These are phyloP conservation scores for Zalophus californianus DNA, from an alignment of 2,797 vertebrate genomes.

Conservation along the genomic window DNA sequence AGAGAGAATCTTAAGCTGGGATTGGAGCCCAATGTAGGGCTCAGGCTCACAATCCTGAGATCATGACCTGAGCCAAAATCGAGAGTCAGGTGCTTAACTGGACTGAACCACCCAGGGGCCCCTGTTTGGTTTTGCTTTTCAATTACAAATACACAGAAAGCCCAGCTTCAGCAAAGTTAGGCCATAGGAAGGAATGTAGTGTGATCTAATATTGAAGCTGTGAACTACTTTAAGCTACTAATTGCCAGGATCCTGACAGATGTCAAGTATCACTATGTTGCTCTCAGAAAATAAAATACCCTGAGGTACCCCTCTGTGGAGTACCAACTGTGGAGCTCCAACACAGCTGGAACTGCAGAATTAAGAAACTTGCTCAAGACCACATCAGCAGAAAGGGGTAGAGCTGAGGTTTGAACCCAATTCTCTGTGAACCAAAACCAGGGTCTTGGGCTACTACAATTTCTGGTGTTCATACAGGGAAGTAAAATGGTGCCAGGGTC, in stretches of 20 bases:
- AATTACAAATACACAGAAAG: neutral
- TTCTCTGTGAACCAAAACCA: neutral
- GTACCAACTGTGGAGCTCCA: neutral
- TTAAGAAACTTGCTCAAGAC: neutral
- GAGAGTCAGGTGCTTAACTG: neutral
- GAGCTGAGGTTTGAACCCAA: neutral
- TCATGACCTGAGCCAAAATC: neutral
- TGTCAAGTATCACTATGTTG: neutral
- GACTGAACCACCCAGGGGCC: neutral
- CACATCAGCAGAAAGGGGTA: neutral
- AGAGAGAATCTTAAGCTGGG: neutral
- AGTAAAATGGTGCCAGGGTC: neutral
- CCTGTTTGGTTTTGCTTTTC: neutral
- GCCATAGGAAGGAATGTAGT: neutral
- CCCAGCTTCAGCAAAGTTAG: neutral
- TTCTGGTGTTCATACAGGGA: neutral
- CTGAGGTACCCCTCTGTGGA: neutral
- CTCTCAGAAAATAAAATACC: neutral
- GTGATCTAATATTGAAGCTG: neutral
- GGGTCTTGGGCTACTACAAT: neutral
- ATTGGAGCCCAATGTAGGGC: neutral
- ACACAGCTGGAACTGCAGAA: neutral
- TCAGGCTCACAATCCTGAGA: neutral
- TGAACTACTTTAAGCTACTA: neutral
- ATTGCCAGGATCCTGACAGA: neutral